These are phyloP conservation scores for Aspidiotus rigidus DNA, from an alignment of 2,888 invertebrate species.

Conservation along the genomic window DNA sequence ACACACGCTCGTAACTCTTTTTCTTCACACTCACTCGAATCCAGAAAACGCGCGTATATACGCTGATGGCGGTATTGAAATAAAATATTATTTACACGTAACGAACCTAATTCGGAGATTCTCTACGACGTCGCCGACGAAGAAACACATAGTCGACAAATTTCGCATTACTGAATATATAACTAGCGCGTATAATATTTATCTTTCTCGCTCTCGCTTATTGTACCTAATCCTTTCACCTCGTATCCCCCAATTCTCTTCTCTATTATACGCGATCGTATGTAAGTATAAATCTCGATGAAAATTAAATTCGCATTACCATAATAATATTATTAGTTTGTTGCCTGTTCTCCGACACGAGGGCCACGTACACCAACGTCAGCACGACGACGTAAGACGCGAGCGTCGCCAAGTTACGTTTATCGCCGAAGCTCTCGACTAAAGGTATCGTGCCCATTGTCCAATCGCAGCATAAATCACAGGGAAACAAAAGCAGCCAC, in stretches of 20 bases:
- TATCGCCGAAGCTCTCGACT: constrained; percentile 66
- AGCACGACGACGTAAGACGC: constrained; percentile 54
- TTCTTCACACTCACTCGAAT: too few relatives aligned
- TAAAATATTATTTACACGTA: too few relatives aligned
- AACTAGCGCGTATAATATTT: too few relatives aligned
- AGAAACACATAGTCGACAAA: too few relatives aligned
- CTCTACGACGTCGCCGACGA: too few relatives aligned
- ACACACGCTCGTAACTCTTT: too few relatives aligned
- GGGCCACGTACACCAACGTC: constrained; percentile 51
- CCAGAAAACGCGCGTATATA: too few relatives aligned
- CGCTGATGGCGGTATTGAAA: too few relatives aligned
- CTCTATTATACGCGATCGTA: background rate
- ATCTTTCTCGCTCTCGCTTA: background rate
- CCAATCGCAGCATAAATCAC: constrained; percentile 93
- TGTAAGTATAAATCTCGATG: constrained; percentile 11
- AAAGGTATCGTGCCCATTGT: constrained; percentile 94
- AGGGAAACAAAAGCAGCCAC: constrained; percentile 81
- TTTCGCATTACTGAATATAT: too few relatives aligned
- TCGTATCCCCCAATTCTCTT: background rate
- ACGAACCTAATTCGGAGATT: too few relatives aligned
- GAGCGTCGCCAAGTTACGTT: constrained; percentile 70
- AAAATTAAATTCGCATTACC: constrained; percentile 45
- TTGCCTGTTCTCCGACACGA: constrained; percentile 51
- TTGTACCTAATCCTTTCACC: background rate
- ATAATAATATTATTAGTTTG: constrained; percentile 60